Conservation (phyloP, 2,888 invertebrate species). For the Embidobia sp. region DNA sequence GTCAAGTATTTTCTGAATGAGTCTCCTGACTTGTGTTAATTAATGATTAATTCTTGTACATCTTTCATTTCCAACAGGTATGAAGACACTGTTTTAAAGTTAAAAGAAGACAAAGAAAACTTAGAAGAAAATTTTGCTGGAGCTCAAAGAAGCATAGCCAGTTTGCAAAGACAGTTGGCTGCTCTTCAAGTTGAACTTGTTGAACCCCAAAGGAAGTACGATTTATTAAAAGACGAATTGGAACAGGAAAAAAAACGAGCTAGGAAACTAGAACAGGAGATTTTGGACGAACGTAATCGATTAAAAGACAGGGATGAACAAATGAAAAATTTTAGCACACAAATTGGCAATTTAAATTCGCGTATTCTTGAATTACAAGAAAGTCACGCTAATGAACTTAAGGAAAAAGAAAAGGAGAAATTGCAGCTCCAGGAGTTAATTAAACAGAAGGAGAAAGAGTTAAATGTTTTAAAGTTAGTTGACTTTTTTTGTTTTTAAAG, state of each 20-base stretch:
- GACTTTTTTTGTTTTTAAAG: neutral
- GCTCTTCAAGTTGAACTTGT: constrained; percentile 73
- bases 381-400: constrained; percentile 70
- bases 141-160: constrained; percentile 68
- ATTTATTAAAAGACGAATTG: constrained; percentile 73
- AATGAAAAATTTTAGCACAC: constrained; percentile 71
- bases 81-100: constrained; percentile 71
- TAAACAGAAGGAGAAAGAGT: constrained; percentile 72
- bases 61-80: constrained; percentile 52
- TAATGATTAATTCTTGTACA: no score
- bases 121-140: constrained; percentile 73
- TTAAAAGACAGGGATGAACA: constrained; percentile 72
- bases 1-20: no score
- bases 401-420: constrained; percentile 72
- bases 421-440: constrained; percentile 71
- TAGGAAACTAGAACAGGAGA: constrained; percentile 71
- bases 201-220: constrained; percentile 75
- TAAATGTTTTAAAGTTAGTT: constrained; percentile 73
- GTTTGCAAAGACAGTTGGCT: constrained; percentile 72
- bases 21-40: no score
- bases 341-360: constrained; percentile 70
- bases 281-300: constrained; percentile 70
- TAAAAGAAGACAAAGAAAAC: constrained; percentile 73
- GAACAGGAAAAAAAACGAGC: constrained; percentile 72
- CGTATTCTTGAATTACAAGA: constrained; percentile 73